Conservation (phyloP, 2,888 invertebrate genomes). For the Ormyrus labotus region DNA sequence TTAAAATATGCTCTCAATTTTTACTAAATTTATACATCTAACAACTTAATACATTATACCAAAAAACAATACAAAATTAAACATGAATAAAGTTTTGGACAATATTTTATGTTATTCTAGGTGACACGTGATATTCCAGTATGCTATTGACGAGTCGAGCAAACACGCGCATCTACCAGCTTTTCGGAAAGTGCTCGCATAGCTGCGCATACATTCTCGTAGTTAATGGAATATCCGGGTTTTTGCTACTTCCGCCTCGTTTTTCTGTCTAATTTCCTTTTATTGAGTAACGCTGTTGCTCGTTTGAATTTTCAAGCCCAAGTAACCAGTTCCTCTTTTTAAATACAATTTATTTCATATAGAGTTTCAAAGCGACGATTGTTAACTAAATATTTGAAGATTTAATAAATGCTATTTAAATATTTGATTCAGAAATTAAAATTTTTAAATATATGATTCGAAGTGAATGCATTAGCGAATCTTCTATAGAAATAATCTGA, state of each 20-base stretch:
- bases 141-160: neutral
- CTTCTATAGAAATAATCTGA: conserved; percentile 17
- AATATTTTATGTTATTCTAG: no score
- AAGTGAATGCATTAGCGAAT: neutral
- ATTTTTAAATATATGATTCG: no score
- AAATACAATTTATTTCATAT: neutral
- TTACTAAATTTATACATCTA: no score
- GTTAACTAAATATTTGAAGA: no score
- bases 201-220: conserved; percentile 30
- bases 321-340: neutral
- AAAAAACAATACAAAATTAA: no score
- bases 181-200: conserved; percentile 22
- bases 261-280: conserved; percentile 28
- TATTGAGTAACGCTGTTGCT: conserved; percentile 1
- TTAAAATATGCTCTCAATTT: no score
- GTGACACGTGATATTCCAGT: neutral
- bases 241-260: conserved; percentile 16
- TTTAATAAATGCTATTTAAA: no score
- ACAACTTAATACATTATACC: no score
- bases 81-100: no score
- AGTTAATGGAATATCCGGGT: conserved; percentile 49
- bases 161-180: neutral
- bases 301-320: neutral
- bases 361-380: no score
- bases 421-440: no score